phyloP scores from a whole-genome alignment of 2,888 invertebrate genomes.

The Malthinus flaveolus region DNA sequence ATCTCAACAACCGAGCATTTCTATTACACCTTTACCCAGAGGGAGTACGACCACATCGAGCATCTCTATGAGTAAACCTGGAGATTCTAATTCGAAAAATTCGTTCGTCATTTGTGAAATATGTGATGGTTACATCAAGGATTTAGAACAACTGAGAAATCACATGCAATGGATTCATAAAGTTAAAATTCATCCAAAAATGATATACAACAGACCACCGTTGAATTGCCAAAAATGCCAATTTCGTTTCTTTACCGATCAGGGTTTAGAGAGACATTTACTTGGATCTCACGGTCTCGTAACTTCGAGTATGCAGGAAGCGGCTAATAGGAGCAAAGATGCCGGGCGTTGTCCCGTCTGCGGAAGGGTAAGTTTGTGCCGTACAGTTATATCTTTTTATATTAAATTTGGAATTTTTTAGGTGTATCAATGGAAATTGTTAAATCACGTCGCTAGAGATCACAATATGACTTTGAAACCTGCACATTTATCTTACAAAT shows the following conservation, averaged over 20 bases:
- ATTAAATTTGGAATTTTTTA: slow-evolving; percentile 58
- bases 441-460: slow-evolving; percentile 90
- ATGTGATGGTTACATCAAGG: slow-evolving; percentile 96
- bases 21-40: slow-evolving; percentile 85
- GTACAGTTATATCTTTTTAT: slow-evolving; percentile 58
- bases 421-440: slow-evolving; percentile 92
- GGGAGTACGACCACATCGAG: slow-evolving; percentile 54
- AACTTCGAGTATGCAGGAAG: slow-evolving; percentile 94
- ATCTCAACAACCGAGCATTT: slow-evolving; percentile 82
- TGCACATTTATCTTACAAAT: slow-evolving; percentile 91
- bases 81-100: slow-evolving; percentile 68
- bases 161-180: slow-evolving; percentile 99
- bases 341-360: slow-evolving; percentile 94
- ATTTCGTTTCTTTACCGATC: slow-evolving; percentile 95
- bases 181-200: slow-evolving; percentile 94
- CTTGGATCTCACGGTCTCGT: slow-evolving; percentile 93
- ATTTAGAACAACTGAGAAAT: slow-evolving; percentile 89
- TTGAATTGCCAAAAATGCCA: slow-evolving; percentile 96
- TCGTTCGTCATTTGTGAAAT: slow-evolving; percentile 95
- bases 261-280: slow-evolving; percentile 93
- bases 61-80: slow-evolving; percentile 52
- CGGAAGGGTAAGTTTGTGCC: slow-evolving; percentile 74
- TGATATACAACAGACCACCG: slow-evolving; percentile 93
- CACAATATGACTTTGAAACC: slow-evolving; percentile 91
- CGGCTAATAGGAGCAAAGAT: slow-evolving; percentile 93